Evolutionary conservation across 2,888 invertebrate species (phyloP).

Genomic region (Cotesia congregata): DNA sequence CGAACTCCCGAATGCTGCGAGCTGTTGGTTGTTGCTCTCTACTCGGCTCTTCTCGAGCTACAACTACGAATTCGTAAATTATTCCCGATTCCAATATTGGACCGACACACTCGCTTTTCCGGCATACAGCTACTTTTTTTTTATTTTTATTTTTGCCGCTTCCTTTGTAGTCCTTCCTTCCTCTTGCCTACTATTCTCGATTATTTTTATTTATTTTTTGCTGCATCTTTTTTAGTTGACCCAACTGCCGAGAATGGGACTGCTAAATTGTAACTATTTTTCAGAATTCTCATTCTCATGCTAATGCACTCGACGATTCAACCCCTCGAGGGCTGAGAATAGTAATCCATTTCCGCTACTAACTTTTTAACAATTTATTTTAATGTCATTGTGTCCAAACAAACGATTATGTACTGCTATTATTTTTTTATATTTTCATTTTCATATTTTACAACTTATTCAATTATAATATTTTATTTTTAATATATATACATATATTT

Average conservation of each 20-base stretch:
- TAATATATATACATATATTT: too few relatives aligned
- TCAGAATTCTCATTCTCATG: slow-evolving; percentile 31
- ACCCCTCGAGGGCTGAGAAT: not conserved
- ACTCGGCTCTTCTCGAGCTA: slow-evolving; percentile 20
- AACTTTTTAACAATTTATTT: slow-evolving; percentile 25
- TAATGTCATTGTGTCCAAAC: slow-evolving; percentile 18
- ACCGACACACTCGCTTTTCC: slow-evolving; percentile 29
- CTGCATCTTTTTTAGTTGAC: slow-evolving; percentile 20
- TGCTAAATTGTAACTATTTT: slow-evolving; percentile 28
- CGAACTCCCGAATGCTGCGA: slow-evolving; percentile 8
- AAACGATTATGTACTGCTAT: slow-evolving; percentile 10
- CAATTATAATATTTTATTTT: not conserved
- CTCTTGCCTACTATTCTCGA: slow-evolving; percentile 30
- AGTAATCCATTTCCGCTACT: slow-evolving; percentile 19
- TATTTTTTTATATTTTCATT: slow-evolving; percentile 12
- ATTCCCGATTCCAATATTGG: slow-evolving; percentile 52
- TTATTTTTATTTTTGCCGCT: not conserved
- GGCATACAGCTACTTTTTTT: slow-evolving; percentile 34
- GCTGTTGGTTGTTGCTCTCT: not conserved
- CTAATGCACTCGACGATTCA: slow-evolving; percentile 30
- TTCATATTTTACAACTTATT: not conserved
- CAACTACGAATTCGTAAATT: slow-evolving; percentile 48
- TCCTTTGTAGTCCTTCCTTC: slow-evolving; percentile 1
- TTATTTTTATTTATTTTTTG: slow-evolving; percentile 31
- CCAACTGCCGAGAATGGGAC: slow-evolving; percentile 20